Conservation (phyloP, 2,797 vertebrate genomes). For the Pempheris klunzingeri region DNA sequence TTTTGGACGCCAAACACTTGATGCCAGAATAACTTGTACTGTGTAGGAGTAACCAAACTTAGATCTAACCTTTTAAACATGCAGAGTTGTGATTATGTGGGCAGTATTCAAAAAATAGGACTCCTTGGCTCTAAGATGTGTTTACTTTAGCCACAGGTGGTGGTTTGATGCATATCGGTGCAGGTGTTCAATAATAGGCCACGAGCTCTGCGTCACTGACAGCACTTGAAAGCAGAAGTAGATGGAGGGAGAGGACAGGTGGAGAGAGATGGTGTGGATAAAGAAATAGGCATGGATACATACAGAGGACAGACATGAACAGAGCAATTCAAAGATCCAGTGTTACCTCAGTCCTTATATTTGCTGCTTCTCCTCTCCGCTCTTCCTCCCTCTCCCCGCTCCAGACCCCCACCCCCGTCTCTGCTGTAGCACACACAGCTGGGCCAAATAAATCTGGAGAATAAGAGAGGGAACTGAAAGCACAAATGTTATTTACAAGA, state of each 20-base stretch:
- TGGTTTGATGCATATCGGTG: conserved; percentile 67
- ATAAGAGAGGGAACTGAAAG: conserved; percentile 34
- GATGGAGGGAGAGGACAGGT: conserved; percentile 22
- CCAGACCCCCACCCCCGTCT: not conserved
- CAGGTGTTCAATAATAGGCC: conserved; percentile 64
- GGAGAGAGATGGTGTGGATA: conserved; percentile 22
- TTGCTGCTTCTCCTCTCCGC: not conserved
- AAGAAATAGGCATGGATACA: conserved; percentile 18
- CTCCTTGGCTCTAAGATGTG: conserved; percentile 35
- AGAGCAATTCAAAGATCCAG: conserved; percentile 28
- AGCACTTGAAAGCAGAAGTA: conserved; percentile 32
- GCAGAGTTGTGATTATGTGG: conserved; percentile 26
- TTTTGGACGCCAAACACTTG: not conserved
- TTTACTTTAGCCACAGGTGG: conserved; percentile 62
- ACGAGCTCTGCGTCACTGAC: conserved; percentile 66
- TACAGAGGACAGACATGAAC: conserved; percentile 38
- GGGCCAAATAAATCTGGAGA: conserved; percentile 47
- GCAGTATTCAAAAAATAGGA: conserved; percentile 3
- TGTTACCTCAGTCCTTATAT: conserved; percentile 40
- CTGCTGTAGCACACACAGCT: conserved; percentile 29
- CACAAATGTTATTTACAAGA: conserved; percentile 58
- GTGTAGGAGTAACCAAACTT: conserved; percentile 36
- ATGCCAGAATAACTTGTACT: conserved; percentile 14
- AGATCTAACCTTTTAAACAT: conserved; percentile 28
- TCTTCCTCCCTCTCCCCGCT: not conserved